phyloP scores from a whole-genome alignment of 2,797 vertebrate genomes.

The Tachyglossus aculeatus region DNA sequence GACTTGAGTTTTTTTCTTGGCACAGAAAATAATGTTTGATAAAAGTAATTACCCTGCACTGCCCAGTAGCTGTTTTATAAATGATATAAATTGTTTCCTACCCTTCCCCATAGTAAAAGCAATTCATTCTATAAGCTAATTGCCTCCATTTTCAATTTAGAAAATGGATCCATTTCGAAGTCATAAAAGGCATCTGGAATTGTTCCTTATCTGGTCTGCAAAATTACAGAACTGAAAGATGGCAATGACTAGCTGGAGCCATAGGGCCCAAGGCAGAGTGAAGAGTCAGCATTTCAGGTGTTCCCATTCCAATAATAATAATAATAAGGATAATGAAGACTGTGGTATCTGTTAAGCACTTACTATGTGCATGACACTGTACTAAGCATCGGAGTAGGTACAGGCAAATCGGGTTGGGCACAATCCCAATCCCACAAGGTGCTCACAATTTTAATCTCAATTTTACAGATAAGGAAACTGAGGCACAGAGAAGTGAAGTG shows the following conservation, averaged over 20 bases:
- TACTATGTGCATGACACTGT: too few relatives aligned
- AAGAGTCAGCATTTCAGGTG: too few relatives aligned
- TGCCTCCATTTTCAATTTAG: slow-evolving; percentile 71
- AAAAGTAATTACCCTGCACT: slow-evolving; percentile 63
- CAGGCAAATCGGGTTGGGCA: too few relatives aligned
- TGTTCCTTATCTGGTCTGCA: slow-evolving; percentile 39
- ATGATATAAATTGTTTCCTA: slow-evolving; percentile 55
- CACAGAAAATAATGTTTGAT: slow-evolving; percentile 56
- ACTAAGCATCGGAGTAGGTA: too few relatives aligned
- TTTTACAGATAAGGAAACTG: too few relatives aligned
- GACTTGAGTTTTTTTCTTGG: slow-evolving; percentile 15
- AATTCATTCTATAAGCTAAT: slow-evolving; percentile 69
- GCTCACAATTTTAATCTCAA: too few relatives aligned
- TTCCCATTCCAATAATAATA: too few relatives aligned
- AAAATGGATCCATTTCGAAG: slow-evolving; percentile 61
- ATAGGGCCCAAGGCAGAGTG: slow-evolving; percentile 15
- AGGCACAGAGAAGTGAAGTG: too few relatives aligned
- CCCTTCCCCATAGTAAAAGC: slow-evolving; percentile 64
- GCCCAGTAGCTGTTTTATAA: slow-evolving; percentile 56
- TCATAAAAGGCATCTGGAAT: slow-evolving; percentile 39
- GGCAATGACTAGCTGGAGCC: slow-evolving; percentile 8
- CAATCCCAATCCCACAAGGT: too few relatives aligned
- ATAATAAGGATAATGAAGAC: too few relatives aligned
- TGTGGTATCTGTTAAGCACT: too few relatives aligned
- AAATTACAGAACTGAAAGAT: not conserved